phyloP scores from a whole-genome alignment of 1,140 invertebrate genomes.

The Zaprionus gabonicus region DNA sequence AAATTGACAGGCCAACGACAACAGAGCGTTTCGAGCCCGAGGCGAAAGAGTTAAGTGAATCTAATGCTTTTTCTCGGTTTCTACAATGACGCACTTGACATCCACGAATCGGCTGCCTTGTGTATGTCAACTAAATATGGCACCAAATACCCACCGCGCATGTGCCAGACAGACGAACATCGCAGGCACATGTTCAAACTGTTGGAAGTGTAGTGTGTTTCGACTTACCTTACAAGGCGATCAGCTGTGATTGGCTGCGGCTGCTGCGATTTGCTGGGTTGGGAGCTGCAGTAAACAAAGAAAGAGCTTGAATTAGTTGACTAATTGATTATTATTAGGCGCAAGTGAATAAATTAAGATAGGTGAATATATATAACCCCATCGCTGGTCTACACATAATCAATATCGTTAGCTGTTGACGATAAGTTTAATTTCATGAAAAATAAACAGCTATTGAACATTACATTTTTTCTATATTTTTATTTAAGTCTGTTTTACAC shows the following conservation, averaged over 20 bases:
- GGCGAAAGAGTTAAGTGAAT: not conserved
- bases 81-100: constrained; percentile 25
- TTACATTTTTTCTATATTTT: too few relatives aligned
- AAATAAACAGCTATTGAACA: too few relatives aligned
- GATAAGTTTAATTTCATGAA: too few relatives aligned
- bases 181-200: not conserved
- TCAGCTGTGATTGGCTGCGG: not conserved
- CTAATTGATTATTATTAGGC: not conserved
- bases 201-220: not conserved
- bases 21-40: constrained; percentile 1
- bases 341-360: too few relatives aligned
- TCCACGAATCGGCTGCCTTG: not conserved
- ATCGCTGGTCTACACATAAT: too few relatives aligned
- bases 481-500: too few relatives aligned
- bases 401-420: too few relatives aligned
- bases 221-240: not conserved
- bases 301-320: not conserved
- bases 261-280: not conserved
- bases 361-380: too few relatives aligned
- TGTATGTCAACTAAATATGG: constrained; percentile 11
- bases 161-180: constrained; percentile 7
- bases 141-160: constrained; percentile 14
- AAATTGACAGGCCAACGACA: not conserved
- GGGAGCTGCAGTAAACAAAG: not conserved
- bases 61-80: constrained; percentile 22